Evolutionary conservation across 2,113 vertebrate species (phyloP).

Genomic region (Ageneiosus marmoratus): DNA sequence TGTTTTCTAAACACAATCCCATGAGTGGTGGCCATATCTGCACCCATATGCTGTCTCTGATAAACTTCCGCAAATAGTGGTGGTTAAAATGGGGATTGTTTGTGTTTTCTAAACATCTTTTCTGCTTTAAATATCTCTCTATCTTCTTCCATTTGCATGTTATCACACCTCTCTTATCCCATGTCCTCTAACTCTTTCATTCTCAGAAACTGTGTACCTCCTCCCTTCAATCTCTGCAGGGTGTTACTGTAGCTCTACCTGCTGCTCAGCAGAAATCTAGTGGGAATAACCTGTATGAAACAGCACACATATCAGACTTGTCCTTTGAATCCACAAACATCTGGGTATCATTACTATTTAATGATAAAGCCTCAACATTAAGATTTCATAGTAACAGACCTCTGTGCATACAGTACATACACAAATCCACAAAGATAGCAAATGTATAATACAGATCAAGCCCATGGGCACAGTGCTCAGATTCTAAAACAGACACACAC

Average conservation of each 20-base stretch:
- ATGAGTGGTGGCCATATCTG: conserved; percentile 39
- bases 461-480: background rate
- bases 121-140: conserved; percentile 26
- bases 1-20: background rate
- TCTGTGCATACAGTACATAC: background rate
- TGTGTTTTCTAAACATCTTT: background rate
- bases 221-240: conserved; percentile 22
- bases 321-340: conserved; percentile 17
- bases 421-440: background rate
- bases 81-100: background rate
- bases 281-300: conserved; percentile 6
- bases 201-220: conserved; percentile 21
- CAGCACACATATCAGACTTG: background rate
- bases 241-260: background rate
- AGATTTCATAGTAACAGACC: background rate
- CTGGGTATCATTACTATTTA: conserved; percentile 4
- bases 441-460: background rate
- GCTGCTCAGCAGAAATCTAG: conserved; percentile 6
- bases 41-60: conserved; percentile 38
- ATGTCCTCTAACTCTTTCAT: conserved; percentile 18
- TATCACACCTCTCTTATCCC: conserved; percentile 19
- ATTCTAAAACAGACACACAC: background rate
- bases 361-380: conserved; percentile 8
- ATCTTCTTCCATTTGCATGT: conserved; percentile 40
- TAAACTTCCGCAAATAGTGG: conserved; percentile 66